Evolutionary conservation across 2,888 invertebrate species (phyloP).

Genomic region (Tiphia femorata): DNA sequence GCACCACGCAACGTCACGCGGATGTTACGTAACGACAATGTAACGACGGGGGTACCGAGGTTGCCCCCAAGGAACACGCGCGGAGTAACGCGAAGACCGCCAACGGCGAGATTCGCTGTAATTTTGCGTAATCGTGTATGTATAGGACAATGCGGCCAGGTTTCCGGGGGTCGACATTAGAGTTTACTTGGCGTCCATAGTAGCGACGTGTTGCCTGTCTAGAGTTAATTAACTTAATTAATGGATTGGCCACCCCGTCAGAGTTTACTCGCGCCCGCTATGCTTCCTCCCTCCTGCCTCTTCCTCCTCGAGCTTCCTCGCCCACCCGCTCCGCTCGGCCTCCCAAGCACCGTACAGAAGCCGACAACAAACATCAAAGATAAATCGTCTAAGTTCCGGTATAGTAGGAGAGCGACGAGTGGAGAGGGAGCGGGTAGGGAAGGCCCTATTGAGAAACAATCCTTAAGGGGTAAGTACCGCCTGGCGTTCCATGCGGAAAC

Average conservation of each 20-base stretch:
- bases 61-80: too few species aligned
- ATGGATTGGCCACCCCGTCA: conserved; percentile 56
- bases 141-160: conserved; percentile 29
- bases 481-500: too few species aligned
- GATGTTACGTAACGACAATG: too few species aligned
- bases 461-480: too few species aligned
- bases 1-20: too few species aligned
- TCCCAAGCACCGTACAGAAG: conserved; percentile 24
- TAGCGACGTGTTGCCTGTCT: conserved; percentile 53
- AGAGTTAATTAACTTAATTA: conserved; percentile 63
- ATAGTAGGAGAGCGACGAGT: background rate
- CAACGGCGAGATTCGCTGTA: conserved; percentile 13
- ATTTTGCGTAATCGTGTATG: conserved; percentile 31
- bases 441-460: conserved; percentile 45
- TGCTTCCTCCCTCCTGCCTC: too few species aligned
- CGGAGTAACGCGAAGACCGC: too few species aligned
- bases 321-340: too few species aligned
- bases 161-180: conserved; percentile 45
- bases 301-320: too few species aligned
- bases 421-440: conserved; percentile 13
- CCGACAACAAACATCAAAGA: conserved; percentile 54
- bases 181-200: conserved; percentile 53
- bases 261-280: conserved; percentile 48
- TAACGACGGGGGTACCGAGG: too few species aligned
- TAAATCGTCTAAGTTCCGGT: conserved; percentile 58